Evolutionary conservation across 2,113 vertebrate genomes (phyloP).

Genomic region (Romanogobio albipinnatus): DNA sequence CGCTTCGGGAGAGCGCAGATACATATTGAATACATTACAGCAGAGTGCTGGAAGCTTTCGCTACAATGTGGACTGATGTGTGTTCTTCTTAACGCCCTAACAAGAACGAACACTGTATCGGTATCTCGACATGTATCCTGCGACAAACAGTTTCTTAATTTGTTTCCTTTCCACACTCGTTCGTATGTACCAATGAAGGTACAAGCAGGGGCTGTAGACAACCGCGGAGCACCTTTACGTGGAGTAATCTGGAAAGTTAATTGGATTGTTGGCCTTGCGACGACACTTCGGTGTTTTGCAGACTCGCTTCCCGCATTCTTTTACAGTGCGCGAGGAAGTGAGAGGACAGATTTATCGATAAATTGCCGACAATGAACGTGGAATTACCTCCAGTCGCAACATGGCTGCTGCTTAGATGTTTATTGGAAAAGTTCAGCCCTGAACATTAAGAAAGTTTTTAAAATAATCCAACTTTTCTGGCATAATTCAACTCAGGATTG

Average conservation of each 20-base stretch:
- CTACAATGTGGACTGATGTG: neutral
- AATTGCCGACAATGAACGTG: constrained; percentile 62
- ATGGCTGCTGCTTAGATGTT: constrained; percentile 74
- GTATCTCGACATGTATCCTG: constrained; percentile 3
- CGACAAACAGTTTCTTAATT: constrained; percentile 40
- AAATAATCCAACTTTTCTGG: constrained; percentile 6
- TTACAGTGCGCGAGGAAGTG: neutral
- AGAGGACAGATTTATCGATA: constrained; percentile 33
- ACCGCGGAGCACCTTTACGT: constrained; percentile 63
- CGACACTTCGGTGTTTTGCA: neutral
- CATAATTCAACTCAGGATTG: neutral
- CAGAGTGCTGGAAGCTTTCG: neutral
- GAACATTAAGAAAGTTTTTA: constrained; percentile 72
- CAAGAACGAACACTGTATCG: neutral
- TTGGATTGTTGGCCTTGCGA: constrained; percentile 13
- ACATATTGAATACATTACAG: constrained; percentile 54
- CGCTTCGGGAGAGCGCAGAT: constrained; percentile 59
- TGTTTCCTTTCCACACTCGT: constrained; percentile 18
- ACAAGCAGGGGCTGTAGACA: constrained; percentile 62
- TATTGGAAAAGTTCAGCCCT: constrained; percentile 76
- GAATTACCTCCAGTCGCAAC: constrained; percentile 73
- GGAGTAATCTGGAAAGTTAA: constrained; percentile 61
- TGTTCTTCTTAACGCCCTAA: neutral
- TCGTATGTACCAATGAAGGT: constrained; percentile 46
- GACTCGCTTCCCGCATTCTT: neutral